A percentile compares a stretch with the other conserved stretches of the same genome.
Evolutionary conservation across 2,888 invertebrate species (phyloP).

Genomic region (Nephrotoma appendiculata): DNA sequence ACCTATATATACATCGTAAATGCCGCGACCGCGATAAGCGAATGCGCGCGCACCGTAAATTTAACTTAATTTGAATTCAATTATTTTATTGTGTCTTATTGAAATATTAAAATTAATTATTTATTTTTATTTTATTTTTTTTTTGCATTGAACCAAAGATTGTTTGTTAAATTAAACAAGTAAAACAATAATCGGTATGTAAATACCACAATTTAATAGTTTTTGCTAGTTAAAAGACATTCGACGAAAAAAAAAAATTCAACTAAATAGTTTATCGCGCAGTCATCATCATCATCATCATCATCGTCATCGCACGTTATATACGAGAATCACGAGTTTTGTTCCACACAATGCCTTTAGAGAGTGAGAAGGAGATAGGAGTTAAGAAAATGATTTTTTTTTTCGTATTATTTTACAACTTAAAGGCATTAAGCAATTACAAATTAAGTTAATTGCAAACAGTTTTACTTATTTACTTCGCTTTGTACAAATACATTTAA

Average conservation of each 20-base stretch:
- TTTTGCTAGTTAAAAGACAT: not conserved
- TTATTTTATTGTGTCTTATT: not conserved
- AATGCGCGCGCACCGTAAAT: not conserved
- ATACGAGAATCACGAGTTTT: not conserved
- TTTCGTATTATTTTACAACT: not conserved
- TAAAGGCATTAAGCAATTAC: conserved; percentile 25
- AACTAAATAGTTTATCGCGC: not conserved
- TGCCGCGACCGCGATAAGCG: not conserved
- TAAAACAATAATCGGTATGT: not conserved
- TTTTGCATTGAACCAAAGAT: not conserved
- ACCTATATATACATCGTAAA: too few species aligned
- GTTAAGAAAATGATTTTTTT: not conserved
- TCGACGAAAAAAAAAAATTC: not conserved
- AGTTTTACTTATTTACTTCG: conserved; percentile 8
- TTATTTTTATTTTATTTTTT: not conserved
- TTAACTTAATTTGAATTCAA: not conserved
- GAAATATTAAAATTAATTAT: not conserved
- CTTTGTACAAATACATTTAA: not conserved
- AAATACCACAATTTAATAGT: not conserved
- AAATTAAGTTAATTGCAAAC: conserved; percentile 27
- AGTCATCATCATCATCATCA: not conserved
- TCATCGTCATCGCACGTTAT: too few species aligned
- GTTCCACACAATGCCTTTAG: not conserved
- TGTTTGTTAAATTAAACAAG: not conserved
- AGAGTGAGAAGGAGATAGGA: not conserved